These are phyloP conservation scores for Aplocera efformata DNA, from an alignment of 2,888 invertebrate species.

Conservation along the genomic window DNA sequence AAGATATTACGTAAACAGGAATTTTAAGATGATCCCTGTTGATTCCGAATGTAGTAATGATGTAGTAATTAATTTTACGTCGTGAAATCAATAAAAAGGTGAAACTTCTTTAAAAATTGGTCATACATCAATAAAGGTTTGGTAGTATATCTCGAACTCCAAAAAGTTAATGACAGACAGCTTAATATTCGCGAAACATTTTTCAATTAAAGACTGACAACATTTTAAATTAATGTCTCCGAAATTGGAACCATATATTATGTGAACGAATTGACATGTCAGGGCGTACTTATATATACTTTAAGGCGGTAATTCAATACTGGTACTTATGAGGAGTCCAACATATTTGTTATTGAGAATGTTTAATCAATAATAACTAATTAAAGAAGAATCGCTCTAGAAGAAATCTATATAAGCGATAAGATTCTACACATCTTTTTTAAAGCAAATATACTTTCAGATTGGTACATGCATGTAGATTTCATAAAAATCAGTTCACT, in stretches of 20 bases:
- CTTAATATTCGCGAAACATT: conserved; percentile 19
- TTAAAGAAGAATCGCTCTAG: too few relatives aligned
- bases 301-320: conserved; percentile 3
- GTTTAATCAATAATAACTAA: too few relatives aligned
- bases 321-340: neutral
- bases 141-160: neutral
- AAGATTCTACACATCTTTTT: too few relatives aligned
- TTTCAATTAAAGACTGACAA: conserved; percentile 27
- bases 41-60: neutral
- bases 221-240: conserved; percentile 24
- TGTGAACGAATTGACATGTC: conserved; percentile 23
- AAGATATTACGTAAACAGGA: too few relatives aligned
- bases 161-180: conserved; percentile 17
- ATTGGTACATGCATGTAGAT: too few relatives aligned
- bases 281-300: too few relatives aligned
- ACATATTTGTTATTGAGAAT: neutral
- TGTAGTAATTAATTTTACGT: conserved; percentile 1
- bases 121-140: conserved; percentile 4
- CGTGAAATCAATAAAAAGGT: neutral
- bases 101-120: conserved; percentile 3
- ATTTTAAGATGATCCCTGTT: too few relatives aligned
- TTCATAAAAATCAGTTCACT: too few relatives aligned
- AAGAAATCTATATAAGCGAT: too few relatives aligned
- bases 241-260: conserved; percentile 22
- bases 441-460: too few relatives aligned